Percentiles rank a stretch among this genome's conserved stretches.
These are phyloP conservation scores for Apostichopus parvimensis DNA, from an alignment of 35 echinoderm and acorn worm species.

Conservation along the genomic window DNA sequence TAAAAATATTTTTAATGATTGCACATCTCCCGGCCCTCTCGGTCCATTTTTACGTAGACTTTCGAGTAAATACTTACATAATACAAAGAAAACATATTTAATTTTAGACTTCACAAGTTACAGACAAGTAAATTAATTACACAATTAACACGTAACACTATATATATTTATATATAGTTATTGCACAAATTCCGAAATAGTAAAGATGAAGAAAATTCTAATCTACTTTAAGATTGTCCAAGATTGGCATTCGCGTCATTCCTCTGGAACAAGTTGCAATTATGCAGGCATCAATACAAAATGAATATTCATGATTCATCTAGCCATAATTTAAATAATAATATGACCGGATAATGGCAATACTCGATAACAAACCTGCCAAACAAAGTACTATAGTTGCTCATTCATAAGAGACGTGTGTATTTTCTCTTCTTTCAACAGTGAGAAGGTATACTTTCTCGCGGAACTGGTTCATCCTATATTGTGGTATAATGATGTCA, in stretches of 20 bases:
- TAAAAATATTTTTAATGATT: constrained; percentile 1
- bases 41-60: background rate
- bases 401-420: no score
- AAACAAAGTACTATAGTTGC: no score
- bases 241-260: constrained; percentile 51
- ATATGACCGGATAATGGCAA: no score
- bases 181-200: constrained; percentile 13
- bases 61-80: background rate
- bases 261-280: constrained; percentile 11
- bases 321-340: no score
- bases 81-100: background rate
- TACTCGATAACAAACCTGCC: no score
- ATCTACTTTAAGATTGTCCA: constrained; percentile 45
- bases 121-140: background rate
- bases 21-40: constrained; percentile 48
- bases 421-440: no score
- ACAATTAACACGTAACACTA: background rate
- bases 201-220: constrained; percentile 39
- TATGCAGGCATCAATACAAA: background rate
- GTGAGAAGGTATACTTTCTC: no score
- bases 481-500: no score
- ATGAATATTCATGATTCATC: constrained; percentile 13
- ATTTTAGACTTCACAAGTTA: background rate
- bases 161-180: background rate
- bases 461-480: no score